phyloP scores from a whole-genome alignment of 2,113 vertebrate genomes.

The Noturus placidus region DNA sequence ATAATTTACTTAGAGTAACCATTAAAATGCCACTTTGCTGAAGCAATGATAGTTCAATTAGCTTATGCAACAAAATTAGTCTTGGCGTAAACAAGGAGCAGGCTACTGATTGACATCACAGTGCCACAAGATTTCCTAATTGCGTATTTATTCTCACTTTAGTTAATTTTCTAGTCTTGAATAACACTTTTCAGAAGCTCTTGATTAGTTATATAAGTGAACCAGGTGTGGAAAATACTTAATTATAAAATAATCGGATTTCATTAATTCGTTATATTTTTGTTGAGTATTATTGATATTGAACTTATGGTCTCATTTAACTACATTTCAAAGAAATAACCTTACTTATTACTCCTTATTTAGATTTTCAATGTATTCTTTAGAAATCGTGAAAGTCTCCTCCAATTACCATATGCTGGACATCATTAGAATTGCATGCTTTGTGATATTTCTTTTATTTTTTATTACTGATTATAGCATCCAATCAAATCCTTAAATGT shows the following conservation, averaged over 20 bases:
- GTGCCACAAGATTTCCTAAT: background rate
- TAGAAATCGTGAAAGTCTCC: background rate
- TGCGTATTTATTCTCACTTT: background rate
- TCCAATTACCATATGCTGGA: background rate
- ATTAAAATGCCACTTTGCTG: background rate
- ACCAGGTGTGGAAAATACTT: background rate
- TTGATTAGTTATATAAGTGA: background rate
- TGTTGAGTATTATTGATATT: background rate
- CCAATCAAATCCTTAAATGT: background rate
- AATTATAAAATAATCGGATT: background rate
- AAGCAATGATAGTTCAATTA: background rate
- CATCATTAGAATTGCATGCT: background rate
- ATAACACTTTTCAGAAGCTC: background rate
- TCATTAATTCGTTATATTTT: background rate
- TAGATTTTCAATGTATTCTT: background rate
- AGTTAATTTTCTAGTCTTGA: background rate
- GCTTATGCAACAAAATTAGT: background rate
- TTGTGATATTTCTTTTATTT: background rate
- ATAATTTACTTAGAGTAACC: background rate
- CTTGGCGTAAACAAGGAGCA: background rate
- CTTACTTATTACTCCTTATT: background rate
- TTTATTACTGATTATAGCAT: background rate
- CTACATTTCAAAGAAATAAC: background rate
- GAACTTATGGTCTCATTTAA: background rate
- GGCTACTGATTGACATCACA: background rate